These are phyloP conservation scores for Amorpha juglandis DNA, from an alignment of 2,888 invertebrate genomes.

Conservation along the genomic window DNA sequence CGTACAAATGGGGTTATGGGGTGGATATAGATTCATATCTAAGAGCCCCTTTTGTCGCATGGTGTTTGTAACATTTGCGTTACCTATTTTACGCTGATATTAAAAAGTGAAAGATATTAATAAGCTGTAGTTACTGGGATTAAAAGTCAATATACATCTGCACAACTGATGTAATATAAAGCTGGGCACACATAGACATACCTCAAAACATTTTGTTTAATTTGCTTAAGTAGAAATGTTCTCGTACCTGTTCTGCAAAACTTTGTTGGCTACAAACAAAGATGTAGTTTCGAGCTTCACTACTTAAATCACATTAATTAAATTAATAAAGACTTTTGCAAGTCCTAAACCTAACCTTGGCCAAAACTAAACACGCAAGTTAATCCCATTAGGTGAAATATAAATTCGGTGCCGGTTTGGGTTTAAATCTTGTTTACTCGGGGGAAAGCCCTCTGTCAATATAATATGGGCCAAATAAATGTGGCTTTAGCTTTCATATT, in stretches of 20 bases:
- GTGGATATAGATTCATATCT: no score
- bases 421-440: slow-evolving; percentile 45
- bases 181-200: background rate
- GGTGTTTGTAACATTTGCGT: no score
- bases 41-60: no score
- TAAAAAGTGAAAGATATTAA: no score
- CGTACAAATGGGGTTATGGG: no score
- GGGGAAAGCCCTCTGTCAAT: slow-evolving; percentile 52
- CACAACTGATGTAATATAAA: no score
- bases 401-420: slow-evolving; percentile 45
- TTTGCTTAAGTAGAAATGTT: background rate
- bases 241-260: background rate
- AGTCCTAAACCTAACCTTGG: slow-evolving; percentile 2
- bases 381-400: slow-evolving; percentile 46
- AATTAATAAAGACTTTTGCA: slow-evolving; percentile 14
- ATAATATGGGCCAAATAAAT: slow-evolving; percentile 38
- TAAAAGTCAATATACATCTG: no score
- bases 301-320: slow-evolving; percentile 7
- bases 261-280: background rate
- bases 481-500: slow-evolving; percentile 23
- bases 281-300: background rate
- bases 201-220: background rate
- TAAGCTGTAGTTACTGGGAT: no score
- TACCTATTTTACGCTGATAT: no score
- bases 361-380: slow-evolving; percentile 16